Base-by-base conservation (phyloP, 1,140 invertebrate species). In the Forficula auricularia region DNA sequence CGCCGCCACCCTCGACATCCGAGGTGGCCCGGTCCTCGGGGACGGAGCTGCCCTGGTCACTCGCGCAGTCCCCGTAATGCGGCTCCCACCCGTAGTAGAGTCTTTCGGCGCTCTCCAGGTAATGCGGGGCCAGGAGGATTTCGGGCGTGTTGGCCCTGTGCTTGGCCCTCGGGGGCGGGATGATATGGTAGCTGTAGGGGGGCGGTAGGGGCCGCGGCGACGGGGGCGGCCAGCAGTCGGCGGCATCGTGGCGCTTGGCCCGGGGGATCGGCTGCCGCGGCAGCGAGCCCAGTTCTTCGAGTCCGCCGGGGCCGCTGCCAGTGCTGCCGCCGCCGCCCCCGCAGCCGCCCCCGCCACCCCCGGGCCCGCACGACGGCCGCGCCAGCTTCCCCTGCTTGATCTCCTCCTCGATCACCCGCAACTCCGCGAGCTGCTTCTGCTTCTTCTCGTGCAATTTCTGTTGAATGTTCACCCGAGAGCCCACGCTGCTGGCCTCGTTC, bases 381-480 rank as follows among this genome's bases (percentile, higher is more conserved):
- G 68, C 73, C 3, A 83, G 54, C 55, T 84, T 84, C 0, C 80
- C 81, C 52, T 84, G 79, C 54, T 82, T 83, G 22, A 88, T 87
- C 52, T 85, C 81, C 52, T 87, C 82, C 49, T 86, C 83, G 6
- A 80, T 77, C 37, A 71, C 67, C 43, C 77, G 66, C 9, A 89
- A 55, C 56, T 89, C 83, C 0, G 82, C 78, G 2, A 89, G 59
- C 50, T 89, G 84, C 49, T 88, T 84, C 52, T 84, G 80, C 48
- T 86, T 86, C 57, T 89, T 89, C 55, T 87, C 82, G 53, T 84
- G 77, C 1, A 89, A 58, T 54, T 89, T 89, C 50, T 85, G 80
- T 48, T 84, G 77, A 47, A 89, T 88, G 49, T 87, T 83, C 2
- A 86, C 77, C 12, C 77, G 65, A 1, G 79, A 83, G 1, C 79